A percentile compares a stretch with the other conserved stretches of the same genome.
These are phyloP conservation scores for Phortica okadai DNA, from an alignment of 2,888 invertebrate genomes.

Conservation along the genomic window DNA sequence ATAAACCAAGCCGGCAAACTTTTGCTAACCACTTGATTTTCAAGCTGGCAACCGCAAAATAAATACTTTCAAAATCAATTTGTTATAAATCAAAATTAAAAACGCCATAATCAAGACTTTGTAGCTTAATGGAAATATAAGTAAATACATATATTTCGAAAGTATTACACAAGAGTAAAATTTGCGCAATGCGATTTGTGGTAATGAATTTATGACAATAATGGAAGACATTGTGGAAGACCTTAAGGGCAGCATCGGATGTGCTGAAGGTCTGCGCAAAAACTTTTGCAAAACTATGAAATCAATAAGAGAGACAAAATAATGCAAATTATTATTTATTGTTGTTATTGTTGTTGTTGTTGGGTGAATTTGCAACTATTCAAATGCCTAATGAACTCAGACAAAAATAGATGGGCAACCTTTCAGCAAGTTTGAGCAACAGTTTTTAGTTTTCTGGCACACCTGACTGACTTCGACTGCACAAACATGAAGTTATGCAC, in stretches of 20 bases:
- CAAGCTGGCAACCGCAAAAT: slow-evolving; percentile 28
- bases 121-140: not conserved
- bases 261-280: too few relatives aligned
- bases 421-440: slow-evolving; percentile 49
- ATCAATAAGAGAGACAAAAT: too few relatives aligned
- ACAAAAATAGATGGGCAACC: slow-evolving; percentile 21
- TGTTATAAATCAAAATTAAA: not conserved
- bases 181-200: not conserved
- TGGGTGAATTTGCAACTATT: not conserved
- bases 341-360: not conserved
- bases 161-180: not conserved
- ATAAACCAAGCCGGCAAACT: not conserved
- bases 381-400: slow-evolving; percentile 17
- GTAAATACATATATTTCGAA: not conserved
- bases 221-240: not conserved
- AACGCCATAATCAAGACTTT: not conserved
- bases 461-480: slow-evolving; percentile 58
- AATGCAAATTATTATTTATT: too few relatives aligned
- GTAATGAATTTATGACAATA: not conserved
- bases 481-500: not conserved
- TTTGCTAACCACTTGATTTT: not conserved
- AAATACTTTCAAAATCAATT: slow-evolving; percentile 52
- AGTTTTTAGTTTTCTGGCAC: slow-evolving; percentile 45
- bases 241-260: not conserved
- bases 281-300: too few relatives aligned